Conservation (phyloP, 2,888 invertebrate species). For the Disparrhopalites patrizii region DNA sequence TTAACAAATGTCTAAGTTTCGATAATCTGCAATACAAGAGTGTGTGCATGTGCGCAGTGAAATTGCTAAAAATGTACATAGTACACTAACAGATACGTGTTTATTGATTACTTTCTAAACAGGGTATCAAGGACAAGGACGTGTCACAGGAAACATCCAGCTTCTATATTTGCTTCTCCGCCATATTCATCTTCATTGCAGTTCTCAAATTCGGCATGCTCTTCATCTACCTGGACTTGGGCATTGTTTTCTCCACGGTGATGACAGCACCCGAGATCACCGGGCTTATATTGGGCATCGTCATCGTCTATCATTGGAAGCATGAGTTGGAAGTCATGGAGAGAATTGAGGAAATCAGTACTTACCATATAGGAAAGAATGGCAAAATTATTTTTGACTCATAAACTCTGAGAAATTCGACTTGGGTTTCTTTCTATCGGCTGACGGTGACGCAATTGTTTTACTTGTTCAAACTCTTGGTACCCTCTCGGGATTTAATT, state of each 20-base stretch:
- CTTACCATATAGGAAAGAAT: conserved; percentile 19
- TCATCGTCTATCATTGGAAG: neutral
- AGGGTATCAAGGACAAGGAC: conserved; percentile 21
- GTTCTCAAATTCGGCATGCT: conserved; percentile 12
- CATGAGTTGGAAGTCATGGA: conserved; percentile 15
- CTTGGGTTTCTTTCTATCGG: too few species aligned
- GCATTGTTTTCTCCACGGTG: conserved; percentile 3
- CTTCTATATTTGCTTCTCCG: conserved; percentile 19
- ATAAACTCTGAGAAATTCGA: too few species aligned
- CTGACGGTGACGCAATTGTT: too few species aligned
- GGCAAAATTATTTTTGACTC: conserved; percentile 24
- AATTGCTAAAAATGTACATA: neutral
- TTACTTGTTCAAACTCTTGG: too few species aligned
- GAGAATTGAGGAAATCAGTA: conserved; percentile 2
- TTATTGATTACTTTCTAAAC: neutral
- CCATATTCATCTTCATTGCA: conserved; percentile 7
- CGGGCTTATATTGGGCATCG: neutral
- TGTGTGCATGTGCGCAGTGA: neutral
- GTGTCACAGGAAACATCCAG: neutral
- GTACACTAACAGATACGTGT: neutral
- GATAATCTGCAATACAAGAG: neutral
- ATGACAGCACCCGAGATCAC: conserved; percentile 18
- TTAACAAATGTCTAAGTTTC: neutral
- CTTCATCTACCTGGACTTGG: conserved; percentile 6
- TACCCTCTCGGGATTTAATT: too few species aligned